Conservation (phyloP, 2,113 vertebrate genomes). For the Nyctibius bracteatus region DNA sequence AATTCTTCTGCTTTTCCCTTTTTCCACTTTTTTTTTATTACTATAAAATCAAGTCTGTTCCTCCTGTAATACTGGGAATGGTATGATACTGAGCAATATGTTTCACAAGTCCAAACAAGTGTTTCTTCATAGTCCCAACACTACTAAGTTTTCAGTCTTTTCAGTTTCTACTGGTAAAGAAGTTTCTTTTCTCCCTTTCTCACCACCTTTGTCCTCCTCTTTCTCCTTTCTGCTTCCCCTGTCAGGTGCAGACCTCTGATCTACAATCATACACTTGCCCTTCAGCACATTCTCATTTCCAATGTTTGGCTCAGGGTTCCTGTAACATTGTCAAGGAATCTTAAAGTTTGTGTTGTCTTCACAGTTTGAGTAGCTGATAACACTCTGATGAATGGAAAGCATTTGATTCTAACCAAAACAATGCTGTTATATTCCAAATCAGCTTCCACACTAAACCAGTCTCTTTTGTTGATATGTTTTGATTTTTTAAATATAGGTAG, state of each 20-base stretch:
- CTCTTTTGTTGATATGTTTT: slow-evolving; percentile 57
- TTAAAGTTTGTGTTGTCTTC: slow-evolving; percentile 65
- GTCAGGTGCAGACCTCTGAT: slow-evolving; percentile 22
- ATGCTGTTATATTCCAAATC: background rate
- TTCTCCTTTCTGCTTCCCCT: slow-evolving; percentile 1
- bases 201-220: background rate
- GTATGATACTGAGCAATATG: slow-evolving; percentile 65
- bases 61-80: slow-evolving; percentile 71
- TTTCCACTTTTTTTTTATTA: background rate
- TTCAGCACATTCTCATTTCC: slow-evolving; percentile 68
- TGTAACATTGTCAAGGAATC: slow-evolving; percentile 50
- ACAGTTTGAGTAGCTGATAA: slow-evolving; percentile 69
- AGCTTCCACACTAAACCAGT: background rate
- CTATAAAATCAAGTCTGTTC: slow-evolving; percentile 23
- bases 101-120: slow-evolving; percentile 49
- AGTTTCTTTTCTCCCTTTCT: background rate
- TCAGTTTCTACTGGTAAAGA: background rate
- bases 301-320: slow-evolving; percentile 61
- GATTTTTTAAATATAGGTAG: slow-evolving; percentile 71
- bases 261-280: slow-evolving; percentile 42
- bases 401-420: background rate
- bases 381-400: slow-evolving; percentile 12
- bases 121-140: slow-evolving; percentile 53
- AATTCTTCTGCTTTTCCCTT: slow-evolving; percentile 21
- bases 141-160: slow-evolving; percentile 43